Percentiles rank a stretch among this genome's conserved stretches.
Conservation (phyloP, 2,888 invertebrate genomes). For the Toxonevra muliebris region DNA sequence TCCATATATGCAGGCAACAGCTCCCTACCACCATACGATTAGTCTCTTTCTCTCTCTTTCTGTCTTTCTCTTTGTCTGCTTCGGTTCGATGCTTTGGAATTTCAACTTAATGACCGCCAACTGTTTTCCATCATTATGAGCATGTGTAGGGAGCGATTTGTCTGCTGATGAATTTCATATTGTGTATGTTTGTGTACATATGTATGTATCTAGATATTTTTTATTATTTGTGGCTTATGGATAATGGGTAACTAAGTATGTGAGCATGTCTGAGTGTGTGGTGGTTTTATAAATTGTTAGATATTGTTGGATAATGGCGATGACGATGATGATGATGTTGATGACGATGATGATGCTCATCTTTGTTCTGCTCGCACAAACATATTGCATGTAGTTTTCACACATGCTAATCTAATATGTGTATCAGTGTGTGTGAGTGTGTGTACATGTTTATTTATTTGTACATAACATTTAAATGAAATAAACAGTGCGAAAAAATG, state of each 20-base stretch:
- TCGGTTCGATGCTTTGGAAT: conserved; percentile 28
- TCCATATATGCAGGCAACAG: neutral
- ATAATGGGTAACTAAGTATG: neutral
- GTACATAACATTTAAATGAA: no score
- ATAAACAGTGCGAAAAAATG: no score
- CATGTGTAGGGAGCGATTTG: conserved; percentile 16
- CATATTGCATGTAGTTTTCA: no score
- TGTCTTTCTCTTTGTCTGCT: neutral
- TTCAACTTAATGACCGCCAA: conserved; percentile 43
- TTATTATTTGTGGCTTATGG: neutral
- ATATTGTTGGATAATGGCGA: neutral
- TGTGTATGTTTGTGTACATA: neutral
- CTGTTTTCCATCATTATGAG: conserved; percentile 37
- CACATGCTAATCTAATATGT: no score
- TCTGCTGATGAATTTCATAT: conserved; percentile 18
- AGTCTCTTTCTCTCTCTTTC: neutral
- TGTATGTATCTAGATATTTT: neutral
- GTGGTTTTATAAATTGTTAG: no score
- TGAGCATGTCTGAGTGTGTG: neutral
- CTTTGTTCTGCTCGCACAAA: neutral
- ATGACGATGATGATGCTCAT: no score
- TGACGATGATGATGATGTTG: no score
- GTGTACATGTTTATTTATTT: conserved; percentile 21
- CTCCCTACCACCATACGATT: neutral
- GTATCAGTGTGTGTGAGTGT: conserved; percentile 6